Base-by-base conservation (phyloP, 2,888 invertebrate species). In the Ommatoiulus sabulosus region DNA sequence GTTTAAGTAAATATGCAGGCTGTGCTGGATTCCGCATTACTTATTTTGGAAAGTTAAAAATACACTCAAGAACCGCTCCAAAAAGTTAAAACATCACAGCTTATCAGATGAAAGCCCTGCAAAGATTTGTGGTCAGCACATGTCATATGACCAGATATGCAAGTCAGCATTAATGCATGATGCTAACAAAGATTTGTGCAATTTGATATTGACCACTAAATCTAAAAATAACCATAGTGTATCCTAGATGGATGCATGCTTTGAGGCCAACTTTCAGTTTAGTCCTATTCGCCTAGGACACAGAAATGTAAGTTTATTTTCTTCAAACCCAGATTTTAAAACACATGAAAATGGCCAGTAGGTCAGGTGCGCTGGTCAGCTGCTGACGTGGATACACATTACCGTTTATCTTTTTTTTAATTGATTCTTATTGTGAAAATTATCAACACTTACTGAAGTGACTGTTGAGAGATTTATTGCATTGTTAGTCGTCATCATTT, bases 361-460 rank as follows among this genome's bases (percentile, higher is more conserved):
- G 48, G 63, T 63, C 63, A 63, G 63, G 63, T 63, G 63, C 63
- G 63, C 63, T 63, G 63, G 63, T 63, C n/a, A 63, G 63, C 63
- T 63, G 63, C 63, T 63, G 63, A 63, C 63, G 15, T 15, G 52
- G 5, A 63, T 63, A 63, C 20, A 63, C 15, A 52, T 52, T 15
- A 52, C 10, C 52, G 52, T 52, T 46, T 46, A 17, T 52, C 15
- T 52, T 35, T 35, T 35, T 48, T 48, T 46, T 46, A 46, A 46
- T 46, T 63, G 63, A 57, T 57, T 4, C 57, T 15, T 4, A 4
- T 15, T 17, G 57, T 57, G 15, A 57, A 57, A 0, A 57, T 57
- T 57, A 17, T 17, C 57, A 57, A 57, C 57, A 57, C 12, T 57
- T 57, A 0, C 15, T 15, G 57, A 57, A 17, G 12, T 17, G 12